phyloP scores from a whole-genome alignment of 2,888 invertebrate genomes.

The Choristoneura rosaceana region DNA sequence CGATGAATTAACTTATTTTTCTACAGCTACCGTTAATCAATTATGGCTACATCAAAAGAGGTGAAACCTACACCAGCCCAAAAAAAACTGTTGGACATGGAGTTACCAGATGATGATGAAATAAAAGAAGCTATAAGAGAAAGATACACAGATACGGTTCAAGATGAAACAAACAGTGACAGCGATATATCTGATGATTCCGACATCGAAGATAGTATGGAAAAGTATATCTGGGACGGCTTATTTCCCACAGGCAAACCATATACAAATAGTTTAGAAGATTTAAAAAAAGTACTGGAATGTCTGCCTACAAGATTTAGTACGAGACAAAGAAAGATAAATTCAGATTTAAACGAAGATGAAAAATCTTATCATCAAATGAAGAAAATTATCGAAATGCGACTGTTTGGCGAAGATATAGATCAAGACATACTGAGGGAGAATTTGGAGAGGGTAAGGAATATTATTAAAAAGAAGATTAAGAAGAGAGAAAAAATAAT shows the following conservation, averaged over 20 bases:
- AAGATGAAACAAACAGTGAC: neutral
- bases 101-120: conserved; percentile 21
- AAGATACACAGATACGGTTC: neutral
- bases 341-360: neutral
- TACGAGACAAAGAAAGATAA: neutral
- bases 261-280: conserved; percentile 15
- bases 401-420: conserved; percentile 1
- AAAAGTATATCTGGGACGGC: conserved; percentile 9
- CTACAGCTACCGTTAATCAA: neutral
- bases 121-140: conserved; percentile 5
- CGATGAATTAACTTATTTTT: neutral
- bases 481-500: neutral
- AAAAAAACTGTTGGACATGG: neutral
- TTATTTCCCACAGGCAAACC: conserved; percentile 11
- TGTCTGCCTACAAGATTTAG: neutral
- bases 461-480: conserved; percentile 9
- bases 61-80: neutral
- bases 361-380: neutral
- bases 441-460: conserved; percentile 14
- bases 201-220: conserved; percentile 16
- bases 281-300: conserved; percentile 7
- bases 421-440: conserved; percentile 4
- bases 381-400: neutral
- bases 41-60: neutral
- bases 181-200: conserved; percentile 9